Percentiles rank a stretch among this genome's conserved stretches.
These are phyloP conservation scores for Euproctis similis DNA, from an alignment of 2,888 invertebrate species.

Conservation along the genomic window DNA sequence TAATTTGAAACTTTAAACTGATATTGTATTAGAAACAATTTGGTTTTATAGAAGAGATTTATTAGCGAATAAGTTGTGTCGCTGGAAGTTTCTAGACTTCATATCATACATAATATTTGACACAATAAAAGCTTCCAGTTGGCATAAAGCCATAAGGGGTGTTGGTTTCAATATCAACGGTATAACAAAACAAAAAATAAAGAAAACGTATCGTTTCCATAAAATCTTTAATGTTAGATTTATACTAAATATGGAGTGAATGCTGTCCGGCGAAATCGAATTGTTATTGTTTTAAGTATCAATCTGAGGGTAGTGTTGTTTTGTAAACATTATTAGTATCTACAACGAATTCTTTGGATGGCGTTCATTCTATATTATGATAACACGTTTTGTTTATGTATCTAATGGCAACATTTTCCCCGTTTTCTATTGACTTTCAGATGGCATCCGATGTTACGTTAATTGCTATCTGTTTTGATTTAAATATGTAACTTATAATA, in stretches of 20 bases:
- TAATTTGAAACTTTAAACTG: slow-evolving; percentile 17
- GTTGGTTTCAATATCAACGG: slow-evolving; percentile 70
- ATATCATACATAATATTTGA: slow-evolving; percentile 40
- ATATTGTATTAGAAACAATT: slow-evolving; percentile 5
- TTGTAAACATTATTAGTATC: slow-evolving; percentile 66
- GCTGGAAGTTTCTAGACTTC: slow-evolving; percentile 60
- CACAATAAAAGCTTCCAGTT: slow-evolving; percentile 63
- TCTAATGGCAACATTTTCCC: slow-evolving; percentile 62
- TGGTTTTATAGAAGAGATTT: slow-evolving; percentile 47
- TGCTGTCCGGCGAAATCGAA: slow-evolving; percentile 51
- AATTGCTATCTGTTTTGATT: slow-evolving; percentile 31
- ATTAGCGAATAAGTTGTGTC: slow-evolving; percentile 59
- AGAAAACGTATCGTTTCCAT: slow-evolving; percentile 74
- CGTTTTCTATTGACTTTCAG: slow-evolving; percentile 50
- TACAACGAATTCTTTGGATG: slow-evolving; percentile 67
- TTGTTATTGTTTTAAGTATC: slow-evolving; percentile 57
- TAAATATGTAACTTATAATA: slow-evolving; percentile 29
- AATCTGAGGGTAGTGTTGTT: slow-evolving; percentile 63
- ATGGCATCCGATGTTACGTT: slow-evolving; percentile 26
- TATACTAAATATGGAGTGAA: slow-evolving; percentile 52
- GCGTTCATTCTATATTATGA: slow-evolving; percentile 62
- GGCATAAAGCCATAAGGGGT: slow-evolving; percentile 73
- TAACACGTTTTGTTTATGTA: slow-evolving; percentile 71
- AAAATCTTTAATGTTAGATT: slow-evolving; percentile 49
- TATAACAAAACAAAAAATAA: too few relatives aligned